Evolutionary conservation across 2,888 invertebrate genomes (phyloP).

Genomic region (Octonoba sinensis): DNA sequence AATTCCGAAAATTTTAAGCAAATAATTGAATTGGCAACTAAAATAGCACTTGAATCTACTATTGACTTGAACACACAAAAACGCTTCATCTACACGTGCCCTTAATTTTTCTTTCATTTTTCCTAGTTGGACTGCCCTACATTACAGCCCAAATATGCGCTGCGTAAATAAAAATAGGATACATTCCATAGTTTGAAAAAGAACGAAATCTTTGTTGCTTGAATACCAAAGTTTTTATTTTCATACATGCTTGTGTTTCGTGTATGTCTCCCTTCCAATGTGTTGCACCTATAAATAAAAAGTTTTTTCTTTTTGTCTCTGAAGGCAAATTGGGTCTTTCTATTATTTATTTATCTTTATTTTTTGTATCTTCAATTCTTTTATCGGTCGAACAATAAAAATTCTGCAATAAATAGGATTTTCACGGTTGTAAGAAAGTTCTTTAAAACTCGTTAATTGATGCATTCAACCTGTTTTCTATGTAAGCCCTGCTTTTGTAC

Average conservation of each 20-base stretch:
- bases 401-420: too few relatives aligned
- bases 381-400: too few relatives aligned
- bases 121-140: background rate
- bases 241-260: conserved; percentile 19
- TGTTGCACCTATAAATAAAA: conserved; percentile 42
- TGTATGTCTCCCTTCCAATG: conserved; percentile 28
- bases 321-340: too few relatives aligned
- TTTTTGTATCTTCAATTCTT: too few relatives aligned
- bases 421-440: too few relatives aligned
- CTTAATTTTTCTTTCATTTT: background rate
- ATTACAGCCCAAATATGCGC: background rate
- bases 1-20: too few relatives aligned
- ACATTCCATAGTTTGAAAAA: conserved; percentile 21
- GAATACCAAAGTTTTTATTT: conserved; percentile 50
- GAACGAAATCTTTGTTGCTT: conserved; percentile 38
- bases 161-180: background rate
- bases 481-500: too few relatives aligned
- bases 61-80: background rate
- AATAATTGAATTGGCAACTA: too few relatives aligned
- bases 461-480: too few relatives aligned
- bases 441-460: too few relatives aligned
- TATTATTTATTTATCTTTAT: too few relatives aligned
- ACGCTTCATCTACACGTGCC: background rate
- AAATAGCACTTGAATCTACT: background rate
- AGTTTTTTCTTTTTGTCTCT: too few relatives aligned